These are phyloP conservation scores for Ornithoptera priamus DNA, from an alignment of 2,888 invertebrate species.

Conservation along the genomic window DNA sequence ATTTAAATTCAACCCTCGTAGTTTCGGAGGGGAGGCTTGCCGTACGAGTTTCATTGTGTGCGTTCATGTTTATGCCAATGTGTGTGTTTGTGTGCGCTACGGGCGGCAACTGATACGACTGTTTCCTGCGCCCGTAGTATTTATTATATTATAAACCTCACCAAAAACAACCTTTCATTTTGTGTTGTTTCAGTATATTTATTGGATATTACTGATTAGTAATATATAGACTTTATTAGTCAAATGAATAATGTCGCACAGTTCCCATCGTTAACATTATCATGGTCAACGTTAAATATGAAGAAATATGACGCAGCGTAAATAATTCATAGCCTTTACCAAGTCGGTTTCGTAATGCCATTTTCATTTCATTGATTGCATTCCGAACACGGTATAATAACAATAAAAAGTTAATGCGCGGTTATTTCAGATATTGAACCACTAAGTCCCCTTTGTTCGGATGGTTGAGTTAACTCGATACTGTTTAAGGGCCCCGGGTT, in stretches of 20 bases:
- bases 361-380: conserved; percentile 59
- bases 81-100: conserved; percentile 49
- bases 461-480: conserved; percentile 37
- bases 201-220: too few species aligned
- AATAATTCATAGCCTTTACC: conserved; percentile 52
- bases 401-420: conserved; percentile 36
- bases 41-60: conserved; percentile 61
- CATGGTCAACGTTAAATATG: conserved; percentile 18
- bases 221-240: too few species aligned
- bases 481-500: conserved; percentile 40
- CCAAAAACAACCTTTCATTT: background rate
- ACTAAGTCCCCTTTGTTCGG: conserved; percentile 6
- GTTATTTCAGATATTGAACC: conserved; percentile 23
- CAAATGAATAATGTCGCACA: too few species aligned
- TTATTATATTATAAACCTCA: conserved; percentile 1
- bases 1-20: conserved; percentile 77
- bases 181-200: too few species aligned
- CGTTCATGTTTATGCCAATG: conserved; percentile 45
- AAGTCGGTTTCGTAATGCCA: conserved; percentile 53
- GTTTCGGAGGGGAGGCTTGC: conserved; percentile 55
- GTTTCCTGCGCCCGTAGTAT: conserved; percentile 56
- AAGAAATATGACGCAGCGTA: conserved; percentile 39
- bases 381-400: conserved; percentile 55
- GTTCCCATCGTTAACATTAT: too few species aligned
- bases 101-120: conserved; percentile 48